Evolutionary conservation across 2,113 vertebrate species (phyloP).

Genomic region (Hemiscyllium ocellatum): DNA sequence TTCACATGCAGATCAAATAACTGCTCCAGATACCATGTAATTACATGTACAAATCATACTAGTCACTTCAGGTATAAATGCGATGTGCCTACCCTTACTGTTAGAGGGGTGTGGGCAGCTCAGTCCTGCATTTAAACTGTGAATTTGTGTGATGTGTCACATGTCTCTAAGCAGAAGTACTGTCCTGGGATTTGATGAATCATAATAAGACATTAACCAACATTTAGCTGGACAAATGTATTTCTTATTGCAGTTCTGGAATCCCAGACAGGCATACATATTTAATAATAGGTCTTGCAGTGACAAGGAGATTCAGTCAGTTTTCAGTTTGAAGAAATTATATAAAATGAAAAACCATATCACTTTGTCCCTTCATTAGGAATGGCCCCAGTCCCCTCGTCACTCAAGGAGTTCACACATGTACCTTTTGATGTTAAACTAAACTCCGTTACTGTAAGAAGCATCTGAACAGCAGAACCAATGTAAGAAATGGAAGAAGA

Average conservation of each 20-base stretch:
- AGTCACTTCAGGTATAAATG: neutral
- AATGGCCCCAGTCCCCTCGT: neutral
- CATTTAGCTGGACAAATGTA: neutral
- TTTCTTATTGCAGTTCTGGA: neutral
- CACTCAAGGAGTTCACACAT: neutral
- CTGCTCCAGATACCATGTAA: neutral
- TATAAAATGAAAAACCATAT: neutral
- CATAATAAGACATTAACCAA: neutral
- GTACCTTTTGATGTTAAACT: neutral
- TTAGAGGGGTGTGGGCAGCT: neutral
- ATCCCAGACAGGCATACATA: neutral
- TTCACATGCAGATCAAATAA: neutral
- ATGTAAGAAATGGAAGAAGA: neutral
- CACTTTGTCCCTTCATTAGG: neutral
- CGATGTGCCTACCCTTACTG: neutral
- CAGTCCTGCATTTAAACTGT: neutral
- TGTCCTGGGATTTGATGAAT: neutral
- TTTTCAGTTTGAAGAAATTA: neutral
- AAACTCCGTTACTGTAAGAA: neutral
- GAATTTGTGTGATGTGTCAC: neutral
- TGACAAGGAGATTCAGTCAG: neutral
- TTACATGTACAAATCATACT: neutral
- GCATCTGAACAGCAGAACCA: neutral
- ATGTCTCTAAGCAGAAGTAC: neutral
- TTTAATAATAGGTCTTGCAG: neutral